These are phyloP conservation scores for Trichopoda pennipes DNA, from an alignment of 2,888 invertebrate species.

Conservation along the genomic window DNA sequence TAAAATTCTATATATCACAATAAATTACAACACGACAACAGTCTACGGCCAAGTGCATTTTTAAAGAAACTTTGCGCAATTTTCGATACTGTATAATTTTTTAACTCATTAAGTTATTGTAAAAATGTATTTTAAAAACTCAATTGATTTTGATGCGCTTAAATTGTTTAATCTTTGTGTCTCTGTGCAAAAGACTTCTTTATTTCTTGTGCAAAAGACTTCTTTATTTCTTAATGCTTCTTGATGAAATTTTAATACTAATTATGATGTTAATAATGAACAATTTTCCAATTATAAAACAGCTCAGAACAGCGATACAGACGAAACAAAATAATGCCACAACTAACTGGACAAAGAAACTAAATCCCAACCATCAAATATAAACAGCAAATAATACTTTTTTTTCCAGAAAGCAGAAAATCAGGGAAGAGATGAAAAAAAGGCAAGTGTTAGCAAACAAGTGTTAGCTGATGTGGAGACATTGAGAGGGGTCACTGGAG, in stretches of 20 bases:
- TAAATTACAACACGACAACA: too few species aligned
- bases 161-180: slow-evolving; percentile 1
- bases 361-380: slow-evolving; percentile 31
- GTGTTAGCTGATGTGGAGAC: background rate
- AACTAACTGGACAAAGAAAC: slow-evolving; percentile 51
- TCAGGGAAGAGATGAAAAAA: slow-evolving; percentile 21
- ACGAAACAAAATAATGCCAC: slow-evolving; percentile 34
- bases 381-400: slow-evolving; percentile 26
- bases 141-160: slow-evolving; percentile 59
- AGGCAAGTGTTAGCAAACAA: slow-evolving; percentile 21
- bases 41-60: background rate
- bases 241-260: slow-evolving; percentile 62
- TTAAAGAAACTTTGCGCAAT: background rate
- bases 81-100: background rate
- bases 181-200: background rate
- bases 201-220: slow-evolving; percentile 9
- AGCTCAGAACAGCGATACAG: slow-evolving; percentile 32
- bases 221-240: slow-evolving; percentile 50
- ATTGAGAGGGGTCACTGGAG: slow-evolving; percentile 11
- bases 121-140: slow-evolving; percentile 46
- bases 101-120: slow-evolving; percentile 14
- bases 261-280: slow-evolving; percentile 67
- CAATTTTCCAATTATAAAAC: slow-evolving; percentile 64
- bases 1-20: too few species aligned
- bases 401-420: slow-evolving; percentile 20